Evolutionary conservation across 2,113 vertebrate genomes (phyloP).

Genomic region (Neogobius melanostomus): DNA sequence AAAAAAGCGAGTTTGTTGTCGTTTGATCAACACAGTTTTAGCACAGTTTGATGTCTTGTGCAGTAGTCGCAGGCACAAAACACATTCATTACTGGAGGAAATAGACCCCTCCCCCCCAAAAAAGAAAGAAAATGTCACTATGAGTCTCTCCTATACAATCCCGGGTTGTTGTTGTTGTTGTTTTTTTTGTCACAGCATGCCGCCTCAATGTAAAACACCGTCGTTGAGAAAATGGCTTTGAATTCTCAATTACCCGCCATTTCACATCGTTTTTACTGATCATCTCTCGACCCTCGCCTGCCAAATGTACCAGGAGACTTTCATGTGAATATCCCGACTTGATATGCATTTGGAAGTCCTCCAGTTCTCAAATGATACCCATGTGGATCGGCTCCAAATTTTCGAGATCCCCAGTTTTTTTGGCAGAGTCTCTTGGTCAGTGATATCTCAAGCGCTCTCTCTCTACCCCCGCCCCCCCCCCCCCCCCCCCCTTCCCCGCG

Average conservation of each 20-base stretch:
- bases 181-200: constrained; percentile 16
- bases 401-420: background rate
- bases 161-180: background rate
- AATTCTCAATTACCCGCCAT: background rate
- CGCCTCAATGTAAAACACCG: constrained; percentile 3
- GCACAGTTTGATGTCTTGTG: constrained; percentile 45
- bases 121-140: constrained; percentile 30
- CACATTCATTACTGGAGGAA: constrained; percentile 67
- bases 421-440: constrained; percentile 7
- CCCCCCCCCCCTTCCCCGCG: background rate
- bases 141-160: background rate
- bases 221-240: background rate
- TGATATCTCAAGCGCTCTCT: constrained; percentile 27
- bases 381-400: constrained; percentile 7
- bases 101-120: constrained; percentile 20
- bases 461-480: no score
- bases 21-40: constrained; percentile 23
- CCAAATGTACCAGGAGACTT: constrained; percentile 17
- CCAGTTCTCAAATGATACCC: constrained; percentile 17
- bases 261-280: background rate
- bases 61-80: constrained; percentile 60
- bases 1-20: constrained; percentile 31
- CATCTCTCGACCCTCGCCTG: background rate
- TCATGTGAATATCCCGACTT: constrained; percentile 8
- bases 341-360: constrained; percentile 17